Evolutionary conservation across 2,888 invertebrate genomes (phyloP).

Genomic region (Lasioglossum malachurum): DNA sequence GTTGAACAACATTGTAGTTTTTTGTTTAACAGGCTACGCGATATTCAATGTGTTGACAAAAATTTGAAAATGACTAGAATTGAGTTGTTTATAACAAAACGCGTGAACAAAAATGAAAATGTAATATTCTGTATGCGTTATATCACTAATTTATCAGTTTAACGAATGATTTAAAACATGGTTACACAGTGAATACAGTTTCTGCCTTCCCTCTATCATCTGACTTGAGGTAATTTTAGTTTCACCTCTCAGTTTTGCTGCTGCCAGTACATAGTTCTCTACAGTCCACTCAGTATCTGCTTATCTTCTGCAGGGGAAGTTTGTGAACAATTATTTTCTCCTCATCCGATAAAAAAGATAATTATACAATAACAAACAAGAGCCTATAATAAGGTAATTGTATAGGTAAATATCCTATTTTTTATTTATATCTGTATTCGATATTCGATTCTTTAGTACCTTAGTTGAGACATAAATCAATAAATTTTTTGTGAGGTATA

Average conservation of each 20-base stretch:
- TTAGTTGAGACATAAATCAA: not conserved
- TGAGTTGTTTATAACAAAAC: not conserved
- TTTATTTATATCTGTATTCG: slow-evolving; percentile 10
- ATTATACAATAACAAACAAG: slow-evolving; percentile 5
- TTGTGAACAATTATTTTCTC: slow-evolving; percentile 22
- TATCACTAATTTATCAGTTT: slow-evolving; percentile 17
- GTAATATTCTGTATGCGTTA: not conserved
- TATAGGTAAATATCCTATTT: slow-evolving; percentile 9
- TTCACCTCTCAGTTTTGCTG: slow-evolving; percentile 80
- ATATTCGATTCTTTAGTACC: slow-evolving; percentile 9
- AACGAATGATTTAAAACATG: slow-evolving; percentile 38
- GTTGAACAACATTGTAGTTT: not conserved
- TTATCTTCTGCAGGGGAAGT: slow-evolving; percentile 43
- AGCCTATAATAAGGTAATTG: not conserved
- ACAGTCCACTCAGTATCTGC: slow-evolving; percentile 75
- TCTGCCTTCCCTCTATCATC: slow-evolving; percentile 68
- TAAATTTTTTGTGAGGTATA: slow-evolving; percentile 5
- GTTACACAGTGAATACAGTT: slow-evolving; percentile 50
- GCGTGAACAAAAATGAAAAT: not conserved
- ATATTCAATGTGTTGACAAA: not conserved
- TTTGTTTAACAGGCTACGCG: not conserved
- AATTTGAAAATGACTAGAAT: not conserved
- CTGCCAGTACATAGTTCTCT: slow-evolving; percentile 76
- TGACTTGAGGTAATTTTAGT: slow-evolving; percentile 83
- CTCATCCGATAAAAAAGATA: not conserved